These are phyloP conservation scores for Oscheius onirici DNA, from an alignment of 2,888 invertebrate genomes.

Conservation along the genomic window DNA sequence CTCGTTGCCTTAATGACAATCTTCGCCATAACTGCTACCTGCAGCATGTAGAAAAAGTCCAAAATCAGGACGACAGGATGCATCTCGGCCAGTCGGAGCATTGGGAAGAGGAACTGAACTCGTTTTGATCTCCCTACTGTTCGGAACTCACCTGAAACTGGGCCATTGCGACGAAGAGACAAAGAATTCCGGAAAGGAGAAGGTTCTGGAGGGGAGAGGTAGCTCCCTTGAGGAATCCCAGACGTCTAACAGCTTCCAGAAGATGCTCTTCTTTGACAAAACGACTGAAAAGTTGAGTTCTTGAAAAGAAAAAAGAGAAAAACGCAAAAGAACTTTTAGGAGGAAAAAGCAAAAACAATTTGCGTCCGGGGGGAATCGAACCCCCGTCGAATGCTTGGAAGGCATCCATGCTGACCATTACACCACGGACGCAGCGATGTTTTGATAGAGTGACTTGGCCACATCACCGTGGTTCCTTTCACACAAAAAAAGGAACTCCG, in stretches of 20 bases:
- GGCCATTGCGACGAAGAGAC: background rate
- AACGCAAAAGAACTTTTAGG: no score
- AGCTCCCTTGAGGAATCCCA: background rate
- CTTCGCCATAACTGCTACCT: constrained; percentile 8
- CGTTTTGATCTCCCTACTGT: background rate
- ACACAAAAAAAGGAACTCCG: no score
- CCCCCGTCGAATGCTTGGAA: constrained; percentile 56
- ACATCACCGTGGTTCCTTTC: no score
- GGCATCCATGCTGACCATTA: constrained; percentile 57
- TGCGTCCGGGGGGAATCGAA: constrained; percentile 53
- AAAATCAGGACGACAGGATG: constrained; percentile 18
- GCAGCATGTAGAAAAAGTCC: constrained; percentile 18
- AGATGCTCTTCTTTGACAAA: constrained; percentile 12
- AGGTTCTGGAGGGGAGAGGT: background rate
- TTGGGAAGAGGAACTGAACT: background rate
- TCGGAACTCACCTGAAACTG: constrained; percentile 2
- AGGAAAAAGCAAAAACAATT: no score
- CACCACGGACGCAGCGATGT: constrained; percentile 43
- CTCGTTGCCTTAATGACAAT: background rate
- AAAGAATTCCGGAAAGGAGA: background rate
- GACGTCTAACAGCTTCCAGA: background rate
- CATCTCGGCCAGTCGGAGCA: constrained; percentile 15
- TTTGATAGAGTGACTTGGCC: no score
- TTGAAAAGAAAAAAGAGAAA: no score
- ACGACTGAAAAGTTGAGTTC: constrained; percentile 8